Base-by-base conservation (phyloP, 2,888 invertebrate genomes). In the Minunthozetes semirufus region DNA sequence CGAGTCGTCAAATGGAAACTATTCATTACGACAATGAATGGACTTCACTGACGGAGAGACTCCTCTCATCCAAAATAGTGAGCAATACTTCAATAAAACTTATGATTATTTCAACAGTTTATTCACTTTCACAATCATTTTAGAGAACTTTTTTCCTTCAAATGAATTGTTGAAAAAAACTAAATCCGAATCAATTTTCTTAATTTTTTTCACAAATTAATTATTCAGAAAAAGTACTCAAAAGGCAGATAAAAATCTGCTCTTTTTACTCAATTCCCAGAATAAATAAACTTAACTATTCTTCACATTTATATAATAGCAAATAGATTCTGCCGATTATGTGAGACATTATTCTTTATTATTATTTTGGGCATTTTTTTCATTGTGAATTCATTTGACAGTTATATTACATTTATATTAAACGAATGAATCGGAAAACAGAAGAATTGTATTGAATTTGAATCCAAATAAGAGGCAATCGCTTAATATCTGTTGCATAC, bases 21-120 rank as follows among this genome's bases (percentile, higher is more conserved):
- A 68, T 68, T 68, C 68, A 68, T 68, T 42, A 63, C 19, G 63
- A 63, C 63, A 63, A 63, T 63, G 17, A 63, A 63, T 63, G 33
- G 33, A 13, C 22, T 33, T n/a, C 17, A 33, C 33, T 63, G 11
- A 27, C 22, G 61, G 33, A 15, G 61, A 11, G n/a, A 33, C 33
- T 63, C 11, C 22, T 63, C 25, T 63, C 15, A 17, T 63, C 8
- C 22, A 6, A 15, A 63, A 63, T 33, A 33, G 6, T 56, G 13
- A 19, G 19, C 11, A 63, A 63, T 33, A 63, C 63, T 63, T 63
- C 27, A 63, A 63, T 63, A 63, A 63, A 27, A 63, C 63, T 29
- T 59, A 63, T 38, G 8, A 63, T 63, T 63, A 59, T 59, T 63
- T 63, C 17, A 29, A 63, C 63, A 63, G 11, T 63, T 63, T 63